Base-by-base conservation (phyloP, 2,797 vertebrate genomes). In the Argya squamiceps region DNA sequence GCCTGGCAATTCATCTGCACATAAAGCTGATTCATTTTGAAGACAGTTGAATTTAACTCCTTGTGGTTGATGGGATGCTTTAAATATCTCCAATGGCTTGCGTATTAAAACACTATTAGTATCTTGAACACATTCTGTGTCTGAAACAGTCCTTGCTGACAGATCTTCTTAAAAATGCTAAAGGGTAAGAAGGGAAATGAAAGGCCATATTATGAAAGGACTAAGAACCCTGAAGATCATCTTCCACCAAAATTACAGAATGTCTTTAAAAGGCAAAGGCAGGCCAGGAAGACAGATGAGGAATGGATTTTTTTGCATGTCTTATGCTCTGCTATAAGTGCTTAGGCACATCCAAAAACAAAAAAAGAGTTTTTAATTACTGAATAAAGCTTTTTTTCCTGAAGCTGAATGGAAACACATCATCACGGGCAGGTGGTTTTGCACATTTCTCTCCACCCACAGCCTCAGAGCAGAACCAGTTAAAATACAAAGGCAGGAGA, bases 31-130 rank as follows among this genome's bases (percentile, higher is more conserved):
- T 88, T 95, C 93, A 87, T 56, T 76, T 7, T 82, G 71, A 93
- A 94, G 86, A 52, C 65, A 88, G 88, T 92, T 93, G 89, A 94
- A 78, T 94, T 96, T 95, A 97, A 96, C 96, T 95, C 91, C 76
- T 96, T 83, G 41, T 73, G 53, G 65, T 55, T 95, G 65, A 39
- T 71, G 44, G 32, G 59, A 59, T 58, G 46, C 39, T 92, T 89
- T 73, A 91, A 89, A 68, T 83, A 67, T 58, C 64, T 85, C 32
- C n/a, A 83, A 30, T 88, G 73, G 69, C 76, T 68, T 83, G 18
- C 36, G 11, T 34, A 43, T 88, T 82, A 78, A 87, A 82, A 36
- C 15, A 24, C 17, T 68, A 16, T 55, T 27, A 62, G 21, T 37
- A 56, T 65, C 32, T 43, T 21, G 21, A 74, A 24, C 32, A 58